Evolutionary conservation across 2,888 invertebrate genomes (phyloP), one percentile per base, ranked within the genome.

Genomic region (Pogonocherus hispidulus): DNA sequence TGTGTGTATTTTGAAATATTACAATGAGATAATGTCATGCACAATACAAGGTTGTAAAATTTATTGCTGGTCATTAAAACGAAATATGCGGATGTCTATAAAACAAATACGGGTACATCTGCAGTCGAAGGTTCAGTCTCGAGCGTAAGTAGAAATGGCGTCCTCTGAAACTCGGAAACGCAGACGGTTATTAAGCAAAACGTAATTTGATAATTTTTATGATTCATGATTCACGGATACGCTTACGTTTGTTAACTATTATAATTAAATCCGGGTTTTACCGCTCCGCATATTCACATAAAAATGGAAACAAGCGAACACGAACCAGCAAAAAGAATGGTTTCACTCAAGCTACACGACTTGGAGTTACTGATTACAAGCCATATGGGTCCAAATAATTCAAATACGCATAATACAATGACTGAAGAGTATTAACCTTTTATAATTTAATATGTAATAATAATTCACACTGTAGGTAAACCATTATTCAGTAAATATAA

Each of bases 181-280:
- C n/a, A n/a, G n/a, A n/a, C n/a, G n/a, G n/a, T n/a, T n/a, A n/a
- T n/a, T n/a, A 32, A 32, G 32, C 9, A 11, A 32, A 11, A 32
- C 11, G 8, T 32, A 32, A 32, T 32, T 32, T 32, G 32, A 8
- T 32, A 32, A 32, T 32, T 32, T n/a, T 32, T 32, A 32, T 11
- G 27, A 52, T 52, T 27, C 52, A 52, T 52, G 14, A 22, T 52
- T 52, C 14, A n/a, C 14, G n/a, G 23, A 23, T 27, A 52, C 27
- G 52, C 27, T 23, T 23, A 23, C n/a, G 19, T 49, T 52, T 52
- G 52, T 52, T 52, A 27, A n/a, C 27, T 52, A 52, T 22, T 22
- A 14, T n/a, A 27, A 52, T 52, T 52, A 52, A 52, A n/a, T n/a
- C n/a, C n/a, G n/a, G n/a, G n/a, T n/a, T n/a, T 27, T 23, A 32